Evolutionary conservation across 2,113 vertebrate species (phyloP).

Genomic region (Zosterops japonicus): DNA sequence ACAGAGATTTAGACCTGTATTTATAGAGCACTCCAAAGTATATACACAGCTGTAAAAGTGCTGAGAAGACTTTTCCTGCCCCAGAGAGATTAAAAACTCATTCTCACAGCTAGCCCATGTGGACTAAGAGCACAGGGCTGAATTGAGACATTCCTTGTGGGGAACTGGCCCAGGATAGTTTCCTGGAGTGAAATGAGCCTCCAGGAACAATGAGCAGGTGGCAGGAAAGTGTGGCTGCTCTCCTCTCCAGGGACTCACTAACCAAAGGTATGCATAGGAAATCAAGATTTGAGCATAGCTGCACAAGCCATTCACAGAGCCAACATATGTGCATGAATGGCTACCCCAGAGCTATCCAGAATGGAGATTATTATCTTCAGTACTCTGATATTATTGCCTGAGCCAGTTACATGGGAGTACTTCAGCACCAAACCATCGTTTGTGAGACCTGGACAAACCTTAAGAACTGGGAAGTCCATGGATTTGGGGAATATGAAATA

Average conservation of each 20-base stretch:
- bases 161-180: background rate
- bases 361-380: background rate
- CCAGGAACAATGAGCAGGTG: constrained; percentile 33
- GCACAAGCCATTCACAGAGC: background rate
- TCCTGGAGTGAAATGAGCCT: background rate
- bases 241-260: background rate
- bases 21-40: constrained; percentile 15
- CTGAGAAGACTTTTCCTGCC: constrained; percentile 44
- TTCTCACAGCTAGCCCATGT: constrained; percentile 4
- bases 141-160: background rate
- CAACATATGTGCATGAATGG: background rate
- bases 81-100: constrained; percentile 29
- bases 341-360: background rate
- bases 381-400: background rate
- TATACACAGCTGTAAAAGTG: constrained; percentile 50
- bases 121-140: background rate
- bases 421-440: background rate
- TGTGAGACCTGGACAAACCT: background rate
- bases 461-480: background rate
- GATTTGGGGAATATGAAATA: background rate
- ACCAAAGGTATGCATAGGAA: background rate
- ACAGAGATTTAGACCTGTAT: background rate
- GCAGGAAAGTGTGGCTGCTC: constrained; percentile 17
- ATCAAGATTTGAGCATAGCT: background rate
- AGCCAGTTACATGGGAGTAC: background rate